phyloP scores from a whole-genome alignment of 2,113 vertebrate genomes.

The Puffinus mauretanicus region DNA sequence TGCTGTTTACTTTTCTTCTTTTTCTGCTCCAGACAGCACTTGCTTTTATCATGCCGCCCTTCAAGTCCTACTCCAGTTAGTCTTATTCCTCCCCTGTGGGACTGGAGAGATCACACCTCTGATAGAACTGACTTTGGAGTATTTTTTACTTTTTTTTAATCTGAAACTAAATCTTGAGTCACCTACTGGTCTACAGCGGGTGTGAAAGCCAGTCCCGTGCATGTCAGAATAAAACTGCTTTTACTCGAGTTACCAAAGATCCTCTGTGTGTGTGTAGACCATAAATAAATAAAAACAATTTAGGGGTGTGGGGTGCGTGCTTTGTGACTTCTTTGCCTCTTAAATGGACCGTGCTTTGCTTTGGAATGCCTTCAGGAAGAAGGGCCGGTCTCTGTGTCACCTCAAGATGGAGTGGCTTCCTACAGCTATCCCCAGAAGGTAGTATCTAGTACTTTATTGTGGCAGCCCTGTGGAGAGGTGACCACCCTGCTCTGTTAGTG shows the following conservation, averaged over 20 bases:
- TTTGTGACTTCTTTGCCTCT: not conserved
- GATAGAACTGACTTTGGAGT: not conserved
- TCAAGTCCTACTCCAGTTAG: not conserved
- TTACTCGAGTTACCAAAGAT: too few species aligned
- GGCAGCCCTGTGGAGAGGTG: not conserved
- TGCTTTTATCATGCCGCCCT: not conserved
- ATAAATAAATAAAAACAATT: not conserved
- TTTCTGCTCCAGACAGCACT: not conserved
- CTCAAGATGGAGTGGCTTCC: slow-evolving; percentile 75
- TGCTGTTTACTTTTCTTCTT: not conserved
- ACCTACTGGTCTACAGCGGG: too few species aligned
- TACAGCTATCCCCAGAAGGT: slow-evolving; percentile 88
- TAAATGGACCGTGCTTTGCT: not conserved
- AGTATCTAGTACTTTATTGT: not conserved
- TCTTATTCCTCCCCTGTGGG: not conserved
- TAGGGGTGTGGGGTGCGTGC: not conserved
- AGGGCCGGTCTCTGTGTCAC: slow-evolving; percentile 64
- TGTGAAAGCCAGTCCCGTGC: too few species aligned
- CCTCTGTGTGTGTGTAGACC: not conserved
- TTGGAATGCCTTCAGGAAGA: slow-evolving; percentile 83
- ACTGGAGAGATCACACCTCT: not conserved
- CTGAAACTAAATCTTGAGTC: too few species aligned
- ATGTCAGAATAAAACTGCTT: too few species aligned
- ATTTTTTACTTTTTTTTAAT: too few species aligned
- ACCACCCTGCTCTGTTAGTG: not conserved